Conservation (phyloP, 2,888 invertebrate species). For the Stenurella melanura region DNA sequence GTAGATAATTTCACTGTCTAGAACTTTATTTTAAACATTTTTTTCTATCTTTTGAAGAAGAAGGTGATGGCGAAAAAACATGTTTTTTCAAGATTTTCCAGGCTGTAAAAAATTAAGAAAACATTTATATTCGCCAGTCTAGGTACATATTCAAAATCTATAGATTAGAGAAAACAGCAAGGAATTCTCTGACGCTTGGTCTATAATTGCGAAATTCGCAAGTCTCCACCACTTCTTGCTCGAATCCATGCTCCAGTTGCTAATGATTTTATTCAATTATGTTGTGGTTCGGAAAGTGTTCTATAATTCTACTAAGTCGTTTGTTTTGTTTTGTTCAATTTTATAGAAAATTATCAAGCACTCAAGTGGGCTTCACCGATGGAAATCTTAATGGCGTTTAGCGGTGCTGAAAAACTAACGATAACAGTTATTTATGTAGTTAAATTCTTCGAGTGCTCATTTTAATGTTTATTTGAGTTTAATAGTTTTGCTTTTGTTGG, state of each 20-base stretch:
- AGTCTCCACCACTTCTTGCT: not conserved
- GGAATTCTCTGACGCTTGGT: too few relatives aligned
- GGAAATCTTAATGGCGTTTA: not conserved
- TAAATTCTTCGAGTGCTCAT: not conserved
- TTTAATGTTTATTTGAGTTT: not conserved
- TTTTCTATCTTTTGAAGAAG: too few relatives aligned
- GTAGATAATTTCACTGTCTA: too few relatives aligned
- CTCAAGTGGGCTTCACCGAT: not conserved
- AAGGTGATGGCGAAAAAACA: too few relatives aligned
- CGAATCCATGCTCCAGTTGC: not conserved
- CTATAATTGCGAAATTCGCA: not conserved
- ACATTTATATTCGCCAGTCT: too few relatives aligned
- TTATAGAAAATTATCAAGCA: not conserved
- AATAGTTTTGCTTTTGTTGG: not conserved
- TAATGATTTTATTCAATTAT: not conserved
- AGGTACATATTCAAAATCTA: too few relatives aligned
- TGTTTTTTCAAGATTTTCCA: too few relatives aligned
- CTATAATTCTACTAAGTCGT: not conserved
- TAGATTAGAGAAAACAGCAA: too few relatives aligned
- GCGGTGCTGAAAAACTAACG: not conserved
- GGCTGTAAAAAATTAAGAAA: too few relatives aligned
- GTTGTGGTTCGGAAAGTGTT: conserved; percentile 1
- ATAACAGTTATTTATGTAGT: not conserved
- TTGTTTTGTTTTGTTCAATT: not conserved
- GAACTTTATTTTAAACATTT: too few relatives aligned